Base-by-base conservation (phyloP, 2,797 vertebrate genomes). In the Glossophaga mutica region DNA sequence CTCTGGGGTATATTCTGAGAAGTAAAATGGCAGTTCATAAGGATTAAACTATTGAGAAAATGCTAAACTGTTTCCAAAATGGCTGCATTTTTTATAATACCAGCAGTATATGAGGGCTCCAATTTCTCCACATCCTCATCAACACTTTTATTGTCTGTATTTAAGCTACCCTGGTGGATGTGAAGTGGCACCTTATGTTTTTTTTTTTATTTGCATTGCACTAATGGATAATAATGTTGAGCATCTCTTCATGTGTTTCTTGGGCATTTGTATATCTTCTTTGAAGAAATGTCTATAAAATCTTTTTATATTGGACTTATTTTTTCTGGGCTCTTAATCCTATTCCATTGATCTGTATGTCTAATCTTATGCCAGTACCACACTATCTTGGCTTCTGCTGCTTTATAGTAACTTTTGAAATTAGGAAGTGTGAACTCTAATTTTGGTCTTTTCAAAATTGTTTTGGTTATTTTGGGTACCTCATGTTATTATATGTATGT, bases 321-420 rank as follows among this genome's bases (percentile, higher is more conserved):
- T 96, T 96, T 86, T 96, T 96, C 26, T 90, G 26, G 4, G 32
- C 10, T 74, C 39, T 94, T 9, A 70, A 3, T 59, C 74, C 24
- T n/a, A 57, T 68, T 84, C 14, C 73, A 57, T 44, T 76, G 22
- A 52, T 70, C 4, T 79, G 3, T 48, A 34, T 70, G 6, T 79
- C 50, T 76, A 2, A 37, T 18, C 22, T 83, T 42, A 34, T n/a
- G 18, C 39, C 62, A 57, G 9, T 11, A 65, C 42, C n/a, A 71
- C 11, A 32, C 2, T 76, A 14, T n/a, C 71, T 84, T 79, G 9
- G 34, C 87, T 82, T 62, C 2, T 15, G 10, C 68, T 71, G 6
- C 57, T 95, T 82, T 83, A 57, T 12, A 79, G 11, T 88, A 76
- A 78, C 18, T 71, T 96, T 83, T 88, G 14, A 74, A 85, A 50